Conservation (phyloP, 2,113 vertebrate genomes). For the Megaceryle maxima region DNA sequence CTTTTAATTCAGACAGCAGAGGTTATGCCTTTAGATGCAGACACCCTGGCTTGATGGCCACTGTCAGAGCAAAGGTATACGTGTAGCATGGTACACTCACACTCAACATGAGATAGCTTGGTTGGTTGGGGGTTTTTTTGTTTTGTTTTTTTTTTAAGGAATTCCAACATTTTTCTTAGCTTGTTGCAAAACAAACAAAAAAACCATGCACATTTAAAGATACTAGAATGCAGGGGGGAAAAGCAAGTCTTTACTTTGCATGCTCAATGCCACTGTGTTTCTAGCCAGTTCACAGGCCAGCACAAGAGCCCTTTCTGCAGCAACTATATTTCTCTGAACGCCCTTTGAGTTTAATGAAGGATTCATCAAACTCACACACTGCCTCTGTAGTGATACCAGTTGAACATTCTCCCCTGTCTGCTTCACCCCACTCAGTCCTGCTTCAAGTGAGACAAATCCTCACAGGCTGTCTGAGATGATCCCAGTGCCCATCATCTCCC, state of each 20-base stretch:
- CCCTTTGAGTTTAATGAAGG: not conserved
- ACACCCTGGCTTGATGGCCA: not conserved
- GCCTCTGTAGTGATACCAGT: rapidly evolving
- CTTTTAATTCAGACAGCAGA: not conserved
- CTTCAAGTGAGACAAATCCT: not conserved
- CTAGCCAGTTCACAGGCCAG: not conserved
- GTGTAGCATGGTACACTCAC: rapidly evolving
- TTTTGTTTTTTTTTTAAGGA: not conserved
- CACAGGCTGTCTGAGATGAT: not conserved
- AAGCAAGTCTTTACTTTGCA: not conserved
- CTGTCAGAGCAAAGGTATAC: not conserved
- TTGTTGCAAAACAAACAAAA: not conserved
- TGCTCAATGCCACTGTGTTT: not conserved
- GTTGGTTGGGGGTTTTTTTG: too few species aligned
- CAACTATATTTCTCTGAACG: not conserved
- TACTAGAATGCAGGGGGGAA: not conserved
- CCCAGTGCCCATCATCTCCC: not conserved
- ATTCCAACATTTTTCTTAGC: not conserved
- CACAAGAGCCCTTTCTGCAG: not conserved
- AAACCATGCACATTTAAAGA: not conserved
- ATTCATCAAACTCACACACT: not conserved
- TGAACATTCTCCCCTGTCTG: not conserved
- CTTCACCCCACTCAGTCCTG: not conserved
- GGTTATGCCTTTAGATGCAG: not conserved
- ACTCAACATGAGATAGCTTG: not conserved